A percentile compares a stretch with the other conserved stretches of the same genome.
phyloP scores from a whole-genome alignment of 2,888 invertebrate species.

The Ypsolopha scabrella region DNA sequence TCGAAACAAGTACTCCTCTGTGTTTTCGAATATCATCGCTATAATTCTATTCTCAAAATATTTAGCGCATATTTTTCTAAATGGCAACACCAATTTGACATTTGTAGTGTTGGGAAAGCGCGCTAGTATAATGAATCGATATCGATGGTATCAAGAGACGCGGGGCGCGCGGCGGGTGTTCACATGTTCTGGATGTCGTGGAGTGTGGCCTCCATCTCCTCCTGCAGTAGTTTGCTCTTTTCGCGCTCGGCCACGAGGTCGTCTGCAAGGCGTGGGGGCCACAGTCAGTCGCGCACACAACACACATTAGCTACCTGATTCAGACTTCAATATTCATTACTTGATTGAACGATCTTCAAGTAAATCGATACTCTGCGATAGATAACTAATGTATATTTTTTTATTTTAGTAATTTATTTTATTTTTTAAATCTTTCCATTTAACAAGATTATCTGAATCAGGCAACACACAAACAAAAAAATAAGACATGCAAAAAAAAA shows the following conservation, averaged over 20 bases:
- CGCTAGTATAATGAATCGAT: conserved; percentile 17
- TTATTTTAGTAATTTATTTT: too few species aligned
- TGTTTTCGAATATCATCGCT: not conserved
- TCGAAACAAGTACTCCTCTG: not conserved
- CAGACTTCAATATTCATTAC: not conserved
- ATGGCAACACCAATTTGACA: conserved; percentile 16
- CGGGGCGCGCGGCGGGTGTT: conserved; percentile 43
- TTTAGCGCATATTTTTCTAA: conserved; percentile 8
- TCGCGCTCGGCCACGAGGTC: conserved; percentile 94
- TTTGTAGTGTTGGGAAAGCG: conserved; percentile 13
- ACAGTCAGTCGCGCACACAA: conserved; percentile 55
- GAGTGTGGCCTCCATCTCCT: conserved; percentile 98
- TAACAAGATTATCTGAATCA: conserved; percentile 18
- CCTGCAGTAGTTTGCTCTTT: conserved; percentile 96
- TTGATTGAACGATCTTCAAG: not conserved
- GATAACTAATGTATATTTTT: conserved; percentile 2
- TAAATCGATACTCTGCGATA: conserved; percentile 7
- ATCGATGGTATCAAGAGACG: conserved; percentile 8
- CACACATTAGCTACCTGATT: conserved; percentile 16
- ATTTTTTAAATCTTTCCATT: too few species aligned
- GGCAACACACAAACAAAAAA: conserved; percentile 42
- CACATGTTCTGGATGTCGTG: conserved; percentile 99
- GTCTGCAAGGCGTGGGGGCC: conserved; percentile 79
- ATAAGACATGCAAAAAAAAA: conserved; percentile 47
- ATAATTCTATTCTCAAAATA: not conserved